Base-by-base conservation (phyloP, 2,113 vertebrate genomes). In the Gracilinanus agilis region DNA sequence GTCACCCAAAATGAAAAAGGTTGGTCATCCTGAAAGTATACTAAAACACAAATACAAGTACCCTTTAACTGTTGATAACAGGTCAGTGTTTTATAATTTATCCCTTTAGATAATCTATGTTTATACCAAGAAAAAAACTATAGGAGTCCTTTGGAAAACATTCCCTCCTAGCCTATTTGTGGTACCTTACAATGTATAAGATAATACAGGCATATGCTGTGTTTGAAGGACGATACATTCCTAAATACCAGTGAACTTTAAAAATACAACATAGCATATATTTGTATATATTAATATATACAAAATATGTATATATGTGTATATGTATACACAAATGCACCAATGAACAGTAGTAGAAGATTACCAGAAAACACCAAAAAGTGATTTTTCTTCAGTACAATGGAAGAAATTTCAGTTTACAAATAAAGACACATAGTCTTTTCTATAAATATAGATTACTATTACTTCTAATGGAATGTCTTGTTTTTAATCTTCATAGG, bases 1-100 rank as follows among this genome's bases (percentile, higher is more conserved):
- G 97, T 58, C 98, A 75, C 98, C 99, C 89, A 98, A 99, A 97
- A 98, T 98, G 91, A 98, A 98, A 95, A 98, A 99, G 98, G 99
- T 99, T 97, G 95, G 98, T 97, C 94, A 58, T 95, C 9, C 44
- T 90, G 49, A 95, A 61, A 56, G 27, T 88, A 92, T 44, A n/a
- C n/a, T 83, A 83, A 83, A 83, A 83, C 19, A 83, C 19, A 40
- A 19, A 83, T 55, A 55, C 27, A 89, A n/a, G 44, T 75, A 61
- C 96, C 95, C 23, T 91, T 83, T 23, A 40, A 23, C 11, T 93
- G n/a, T 53, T 90, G 19, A 93, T 96, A 94, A 90, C 88, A 92
- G 83, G 83, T 88, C 83, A 29, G 3, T 0, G 11, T 89, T 95
- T 55, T 95, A 55, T 61, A 93, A 89, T 93, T 96, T 91, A 29